These are phyloP conservation scores for Drosophila orosa DNA, from an alignment of 1,140 invertebrate genomes.

Conservation along the genomic window DNA sequence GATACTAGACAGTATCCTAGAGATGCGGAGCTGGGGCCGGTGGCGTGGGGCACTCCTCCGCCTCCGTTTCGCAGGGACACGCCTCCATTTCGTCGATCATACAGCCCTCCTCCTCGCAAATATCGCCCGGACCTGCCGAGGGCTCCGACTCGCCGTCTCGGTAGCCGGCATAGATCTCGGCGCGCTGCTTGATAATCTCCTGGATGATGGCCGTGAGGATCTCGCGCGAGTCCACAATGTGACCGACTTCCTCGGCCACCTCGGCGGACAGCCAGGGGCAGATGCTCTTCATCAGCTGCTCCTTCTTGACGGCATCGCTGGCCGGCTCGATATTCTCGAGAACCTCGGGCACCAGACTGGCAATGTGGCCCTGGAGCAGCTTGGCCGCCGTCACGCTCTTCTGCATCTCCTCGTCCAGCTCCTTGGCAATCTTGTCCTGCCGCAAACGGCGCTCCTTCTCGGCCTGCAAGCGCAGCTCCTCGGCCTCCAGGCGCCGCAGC, in stretches of 20 bases:
- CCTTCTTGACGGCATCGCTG: constrained; percentile 75
- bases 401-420: constrained; percentile 84
- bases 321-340: constrained; percentile 88
- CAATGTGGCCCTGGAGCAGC: constrained; percentile 92
- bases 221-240: constrained; percentile 90
- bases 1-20: constrained; percentile 44
- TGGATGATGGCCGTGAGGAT: constrained; percentile 91
- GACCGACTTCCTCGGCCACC: constrained; percentile 91
- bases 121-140: constrained; percentile 14
- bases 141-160: constrained; percentile 57
- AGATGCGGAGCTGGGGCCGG: constrained; percentile 43
- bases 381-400: constrained; percentile 92
- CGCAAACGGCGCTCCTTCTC: constrained; percentile 85
- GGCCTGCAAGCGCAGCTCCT: constrained; percentile 88
- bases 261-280: constrained; percentile 95
- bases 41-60: constrained; percentile 51
- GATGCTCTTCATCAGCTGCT: constrained; percentile 91
- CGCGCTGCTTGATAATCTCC: constrained; percentile 90
- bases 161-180: constrained; percentile 84
- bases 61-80: constrained; percentile 63
- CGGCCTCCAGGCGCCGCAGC: constrained; percentile 89
- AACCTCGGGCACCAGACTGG: constrained; percentile 92
- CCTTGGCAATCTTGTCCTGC: constrained; percentile 77
- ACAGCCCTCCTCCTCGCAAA: constrained; percentile 67
- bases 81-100: constrained; percentile 54